Base-by-base conservation (phyloP, 2,113 vertebrate species). In the Neofelis nebulosa region DNA sequence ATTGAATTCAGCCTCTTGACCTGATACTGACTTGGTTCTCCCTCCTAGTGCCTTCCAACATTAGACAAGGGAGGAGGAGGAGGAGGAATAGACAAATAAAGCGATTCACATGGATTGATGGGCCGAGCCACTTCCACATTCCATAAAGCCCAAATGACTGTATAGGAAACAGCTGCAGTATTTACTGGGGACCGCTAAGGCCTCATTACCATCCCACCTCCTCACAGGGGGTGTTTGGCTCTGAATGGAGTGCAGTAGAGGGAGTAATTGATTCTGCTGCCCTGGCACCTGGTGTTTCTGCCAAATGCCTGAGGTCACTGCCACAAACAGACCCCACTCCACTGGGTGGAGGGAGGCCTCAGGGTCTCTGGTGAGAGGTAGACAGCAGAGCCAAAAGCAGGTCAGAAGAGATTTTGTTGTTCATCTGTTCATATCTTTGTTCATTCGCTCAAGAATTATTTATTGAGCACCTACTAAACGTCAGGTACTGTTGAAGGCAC, bases 1-100 rank as follows among this genome's bases (percentile, higher is more conserved):
- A 98, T 97, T 97, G 31, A 96, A 76, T 93, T 94, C 97, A 98
- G 94, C 63, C 74, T 95, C 85, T 82, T 97, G 96, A 92, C 95
- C 73, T 29, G 76, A 96, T 36, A 91, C 3, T 50, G 65, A 93
- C 66, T 96, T 87, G 82, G 50, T 89, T 78, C 63, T 93, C 89
- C n/a, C 68, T 83, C 89, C 57, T 48, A 48, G 18, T 69, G 89
- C 36, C 85, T 94, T 88, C 79, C 52, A 87, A 96, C 90, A 45
- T 97, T 95, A 93, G 89, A 96, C 79, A 50, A 50, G 78, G 90
- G 89, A 91, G 86, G 79, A 96, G 71, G 79, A 92, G 61, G 82
- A 89, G 93, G 45, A 74, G 57, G 33, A 82, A 71, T 57, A 86
- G 82, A 79, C 27, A 90, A 92, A 95, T 83, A 90, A 91, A 97